A percentile compares a stretch with the other conserved stretches of the same genome.
Evolutionary conservation across 2,797 vertebrate genomes (phyloP).

Genomic region (Brotula barbata): DNA sequence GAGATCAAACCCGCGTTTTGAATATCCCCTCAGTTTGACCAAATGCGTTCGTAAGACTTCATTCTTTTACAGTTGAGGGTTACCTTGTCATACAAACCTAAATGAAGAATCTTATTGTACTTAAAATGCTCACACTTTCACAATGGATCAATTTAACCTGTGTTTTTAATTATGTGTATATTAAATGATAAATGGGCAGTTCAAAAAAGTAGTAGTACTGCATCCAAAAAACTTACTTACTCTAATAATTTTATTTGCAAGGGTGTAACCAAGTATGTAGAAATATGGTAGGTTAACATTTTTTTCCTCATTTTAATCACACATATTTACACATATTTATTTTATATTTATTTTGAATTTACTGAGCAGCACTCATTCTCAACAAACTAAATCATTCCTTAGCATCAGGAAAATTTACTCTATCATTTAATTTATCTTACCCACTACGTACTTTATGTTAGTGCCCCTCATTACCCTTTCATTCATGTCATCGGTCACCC

Average conservation of each 20-base stretch:
- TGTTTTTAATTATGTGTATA: not conserved
- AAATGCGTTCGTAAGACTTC: not conserved
- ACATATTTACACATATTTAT: too few relatives aligned
- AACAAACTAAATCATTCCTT: too few relatives aligned
- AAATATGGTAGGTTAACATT: too few relatives aligned
- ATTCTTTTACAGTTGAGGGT: conserved; percentile 1
- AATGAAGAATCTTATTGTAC: not conserved
- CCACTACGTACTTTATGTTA: too few relatives aligned
- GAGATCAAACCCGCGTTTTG: conserved; percentile 12
- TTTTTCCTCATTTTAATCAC: too few relatives aligned
- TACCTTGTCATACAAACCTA: not conserved
- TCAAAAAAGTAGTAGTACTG: too few relatives aligned
- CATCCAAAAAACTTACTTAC: too few relatives aligned
- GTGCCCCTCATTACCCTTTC: not conserved
- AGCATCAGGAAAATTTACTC: too few relatives aligned
- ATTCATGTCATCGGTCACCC: not conserved
- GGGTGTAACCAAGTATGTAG: not conserved
- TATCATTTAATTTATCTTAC: too few relatives aligned
- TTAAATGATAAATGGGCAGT: conserved; percentile 6
- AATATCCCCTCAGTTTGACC: not conserved
- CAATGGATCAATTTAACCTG: not conserved
- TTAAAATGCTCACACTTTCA: not conserved
- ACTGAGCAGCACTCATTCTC: too few relatives aligned
- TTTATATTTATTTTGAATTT: too few relatives aligned
- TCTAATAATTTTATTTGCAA: not conserved